Conservation (phyloP, 2,113 vertebrate genomes). For the Cheirogaleus medius region DNA sequence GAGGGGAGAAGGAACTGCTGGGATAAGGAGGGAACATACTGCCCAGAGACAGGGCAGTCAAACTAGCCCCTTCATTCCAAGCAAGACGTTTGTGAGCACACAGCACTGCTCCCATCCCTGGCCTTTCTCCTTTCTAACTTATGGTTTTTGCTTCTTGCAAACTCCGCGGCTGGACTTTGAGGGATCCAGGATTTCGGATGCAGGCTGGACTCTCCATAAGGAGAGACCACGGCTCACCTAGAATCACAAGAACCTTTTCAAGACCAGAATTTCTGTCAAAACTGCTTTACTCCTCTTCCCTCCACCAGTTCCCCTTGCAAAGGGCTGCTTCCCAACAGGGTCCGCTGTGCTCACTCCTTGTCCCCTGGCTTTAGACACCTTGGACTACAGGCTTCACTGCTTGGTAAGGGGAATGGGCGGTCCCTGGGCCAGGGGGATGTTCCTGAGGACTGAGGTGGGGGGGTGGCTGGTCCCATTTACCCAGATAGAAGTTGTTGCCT, state of each 20-base stretch:
- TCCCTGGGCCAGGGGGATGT: neutral
- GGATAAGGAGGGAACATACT: neutral
- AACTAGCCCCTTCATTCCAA: neutral
- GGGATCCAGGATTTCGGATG: neutral
- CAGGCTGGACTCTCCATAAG: neutral
- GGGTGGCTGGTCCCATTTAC: neutral
- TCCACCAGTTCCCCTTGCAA: neutral
- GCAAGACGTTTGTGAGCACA: no score
- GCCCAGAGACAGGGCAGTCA: no score
- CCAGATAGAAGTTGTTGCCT: neutral
- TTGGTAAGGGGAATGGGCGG: neutral
- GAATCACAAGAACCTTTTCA: neutral
- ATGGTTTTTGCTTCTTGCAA: neutral
- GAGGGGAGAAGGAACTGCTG: neutral
- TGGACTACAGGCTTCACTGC: neutral
- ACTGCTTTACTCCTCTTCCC: neutral
- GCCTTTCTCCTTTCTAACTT: neutral
- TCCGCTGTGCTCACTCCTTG: neutral
- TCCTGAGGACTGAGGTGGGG: neutral
- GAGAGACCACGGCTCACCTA: neutral
- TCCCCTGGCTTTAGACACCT: neutral
- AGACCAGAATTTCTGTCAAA: neutral
- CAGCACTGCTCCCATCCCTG: accelerated
- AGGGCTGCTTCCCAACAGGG: neutral
- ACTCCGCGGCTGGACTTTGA: neutral